Evolutionary conservation across 2,888 invertebrate genomes (phyloP).

Genomic region (Hedya salicella): DNA sequence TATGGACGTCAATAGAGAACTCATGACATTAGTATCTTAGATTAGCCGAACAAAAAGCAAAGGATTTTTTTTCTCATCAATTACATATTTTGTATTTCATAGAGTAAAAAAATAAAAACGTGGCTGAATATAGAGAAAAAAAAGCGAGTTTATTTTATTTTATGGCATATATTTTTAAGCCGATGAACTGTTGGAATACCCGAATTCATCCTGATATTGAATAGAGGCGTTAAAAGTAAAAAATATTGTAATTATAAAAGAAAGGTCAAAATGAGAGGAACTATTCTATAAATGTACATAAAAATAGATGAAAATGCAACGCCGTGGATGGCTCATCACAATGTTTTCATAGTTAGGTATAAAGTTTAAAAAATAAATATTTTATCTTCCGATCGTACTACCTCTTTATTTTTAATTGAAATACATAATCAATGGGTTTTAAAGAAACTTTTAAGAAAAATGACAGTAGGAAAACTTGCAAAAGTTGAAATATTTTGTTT

Average conservation of each 20-base stretch:
- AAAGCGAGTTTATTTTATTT: no score
- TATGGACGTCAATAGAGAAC: no score
- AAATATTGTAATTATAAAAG: conserved; percentile 74
- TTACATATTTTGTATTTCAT: no score
- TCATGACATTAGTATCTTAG: no score
- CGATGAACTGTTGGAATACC: not conserved
- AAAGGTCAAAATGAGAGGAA: conserved; percentile 85
- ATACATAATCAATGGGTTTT: conserved; percentile 16
- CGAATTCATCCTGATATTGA: conserved; percentile 48
- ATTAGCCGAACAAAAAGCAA: no score
- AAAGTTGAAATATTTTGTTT: no score
- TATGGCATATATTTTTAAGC: no score
- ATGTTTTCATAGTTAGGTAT: conserved; percentile 40
- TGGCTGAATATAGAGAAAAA: no score
- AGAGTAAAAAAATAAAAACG: no score
- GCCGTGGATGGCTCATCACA: conserved; percentile 57
- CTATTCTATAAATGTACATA: conserved; percentile 81
- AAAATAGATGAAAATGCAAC: conserved; percentile 64
- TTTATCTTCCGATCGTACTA: conserved; percentile 55
- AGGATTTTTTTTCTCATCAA: no score
- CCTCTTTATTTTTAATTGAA: conserved; percentile 52
- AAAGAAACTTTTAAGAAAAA: conserved; percentile 32
- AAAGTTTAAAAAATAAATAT: conserved; percentile 42
- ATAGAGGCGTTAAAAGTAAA: conserved; percentile 63
- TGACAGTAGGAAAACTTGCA: conserved; percentile 20